Base-by-base conservation (phyloP, 2,888 invertebrate genomes). In the Alcis repandata region DNA sequence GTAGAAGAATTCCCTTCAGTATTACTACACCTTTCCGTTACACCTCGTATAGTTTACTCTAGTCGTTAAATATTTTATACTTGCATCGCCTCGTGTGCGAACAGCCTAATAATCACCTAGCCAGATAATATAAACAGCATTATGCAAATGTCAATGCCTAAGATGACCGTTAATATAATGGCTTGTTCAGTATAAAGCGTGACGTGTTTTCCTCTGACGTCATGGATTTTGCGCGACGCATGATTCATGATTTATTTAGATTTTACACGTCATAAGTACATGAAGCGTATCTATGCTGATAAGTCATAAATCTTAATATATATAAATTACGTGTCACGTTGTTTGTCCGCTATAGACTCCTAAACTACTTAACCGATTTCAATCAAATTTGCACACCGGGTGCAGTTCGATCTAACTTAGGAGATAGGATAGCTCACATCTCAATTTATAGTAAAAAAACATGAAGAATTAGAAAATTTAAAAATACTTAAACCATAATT, bases 151-250 rank as follows among this genome's bases (percentile, higher is more conserved):
- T 0, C 11, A 49, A 20, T 20, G 36, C 15, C 15, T n/a, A 1
- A 8, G 19, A 51, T 20, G 20, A 19, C 9, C 20, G 9, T 51
- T 19, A 36, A 36, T 36, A 7, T 20, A 36, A 53, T 22, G 40
- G 10, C 41, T 15, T 15, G 13, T 20, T 51, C 2, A 48, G 48
- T 48, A n/a, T 32, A 15, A 32, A 27, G 10, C 22, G n/a, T 41
- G 53, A 40, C 27, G 53, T 40, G 11, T 10, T 53, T 53, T 22
- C 51, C 53, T 41, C 22, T 53, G 53, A 53, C 53, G 53, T 53
- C 40, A 40, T 27, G 22, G 27, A 38, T 40, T 11, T 38, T 38
- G 11, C 33, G 2, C 48, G 27, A 15, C 0, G 3, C 11, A 0
- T 53, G 22, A 38, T 11, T 33, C 49, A 17, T 33, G 49, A 15